A percentile compares a stretch with the other conserved stretches of the same genome.
These are phyloP conservation scores for Neodontobutis hainanensis DNA, from an alignment of 2,113 vertebrate genomes.

Conservation along the genomic window DNA sequence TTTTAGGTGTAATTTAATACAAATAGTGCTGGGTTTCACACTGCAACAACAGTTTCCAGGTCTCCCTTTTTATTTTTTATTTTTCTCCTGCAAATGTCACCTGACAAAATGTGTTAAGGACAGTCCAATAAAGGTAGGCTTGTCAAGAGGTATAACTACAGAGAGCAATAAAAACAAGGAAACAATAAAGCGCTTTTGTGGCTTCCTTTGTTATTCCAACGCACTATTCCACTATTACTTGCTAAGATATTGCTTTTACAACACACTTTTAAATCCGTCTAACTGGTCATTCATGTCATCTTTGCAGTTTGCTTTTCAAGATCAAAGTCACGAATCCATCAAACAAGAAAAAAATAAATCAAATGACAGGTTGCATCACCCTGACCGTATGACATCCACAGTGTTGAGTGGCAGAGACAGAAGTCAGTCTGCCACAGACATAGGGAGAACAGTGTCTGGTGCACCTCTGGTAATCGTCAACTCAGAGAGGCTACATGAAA, in stretches of 20 bases:
- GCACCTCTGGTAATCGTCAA: constrained; percentile 2
- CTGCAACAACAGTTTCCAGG: constrained; percentile 1
- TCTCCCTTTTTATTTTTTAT: constrained; percentile 5
- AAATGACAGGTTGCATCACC: constrained; percentile 24
- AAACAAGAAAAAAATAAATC: constrained; percentile 13
- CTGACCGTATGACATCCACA: constrained; percentile 9
- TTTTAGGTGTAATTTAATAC: constrained; percentile 32
- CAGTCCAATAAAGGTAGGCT: constrained; percentile 11
- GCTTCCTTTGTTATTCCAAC: constrained; percentile 12
- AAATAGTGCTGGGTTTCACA: constrained; percentile 34
- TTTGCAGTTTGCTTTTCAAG: constrained; percentile 14
- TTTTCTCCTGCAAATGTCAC: constrained; percentile 22
- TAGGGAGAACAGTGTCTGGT: constrained; percentile 7
- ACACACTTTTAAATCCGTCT: constrained; percentile 13
- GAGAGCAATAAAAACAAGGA: constrained; percentile 20
- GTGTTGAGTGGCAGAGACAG: constrained; percentile 15
- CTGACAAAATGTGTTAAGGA: constrained; percentile 20
- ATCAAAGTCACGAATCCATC: constrained; percentile 32
- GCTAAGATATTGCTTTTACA: constrained; percentile 15
- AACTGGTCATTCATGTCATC: constrained; percentile 23
- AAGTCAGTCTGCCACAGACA: constrained; percentile 9
- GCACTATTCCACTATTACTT: constrained; percentile 4
- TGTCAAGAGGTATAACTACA: constrained; percentile 9
- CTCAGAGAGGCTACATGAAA: too few species aligned
- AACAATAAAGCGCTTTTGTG: constrained; percentile 22